Evolutionary conservation across 2,797 vertebrate genomes (phyloP), one percentile per base, ranked within the genome.

Genomic region (Xenops minutus): DNA sequence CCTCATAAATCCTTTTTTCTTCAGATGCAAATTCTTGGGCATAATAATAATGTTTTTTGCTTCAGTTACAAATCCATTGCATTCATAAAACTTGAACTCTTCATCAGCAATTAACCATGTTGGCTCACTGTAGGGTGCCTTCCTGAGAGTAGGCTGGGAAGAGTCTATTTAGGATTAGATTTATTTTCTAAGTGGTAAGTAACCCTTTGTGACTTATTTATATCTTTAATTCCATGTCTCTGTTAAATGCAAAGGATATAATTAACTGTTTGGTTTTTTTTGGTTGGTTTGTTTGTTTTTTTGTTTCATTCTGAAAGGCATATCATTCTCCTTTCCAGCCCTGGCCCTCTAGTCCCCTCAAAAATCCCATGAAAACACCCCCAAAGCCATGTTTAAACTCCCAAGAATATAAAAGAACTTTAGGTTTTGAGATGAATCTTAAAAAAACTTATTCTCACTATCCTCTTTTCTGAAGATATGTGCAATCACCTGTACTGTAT

Each of bases 401-500:
- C 7, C 24, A 24, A n/a, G 34, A 89, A 14, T 29, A 41, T 76
- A 64, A 67, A 89, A 62, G 18, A 6, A 43, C 49, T 51, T 67
- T 7, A 54, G 27, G 8, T 30, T 73, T 69, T 82, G 3, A n/a
- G n/a, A 72, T 2, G 4, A 46, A 49, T 87, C n/a, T 75, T 55
- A 49, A 51, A 46, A 52, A 62, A 82, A 10, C 3, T 68, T 85
- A 15, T 10, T 77, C 27, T 73, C 62, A 26, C 12, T 71, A 51
- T 89, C 67, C 68, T 89, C 66, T 77, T 94, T 91, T 68, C 26
- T 82, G 77, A 78, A 82, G 75, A 85, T 77, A 87, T 39, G 36
- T 72, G 54, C 56, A 44, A 4, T 84, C 43, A 64, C 62, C 46
- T 92, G 54, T 64, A 32, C 73, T 32, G 9, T 82, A 73, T 91